These are phyloP conservation scores for Neotoma lepida DNA, from an alignment of 2,113 vertebrate genomes.

Conservation along the genomic window DNA sequence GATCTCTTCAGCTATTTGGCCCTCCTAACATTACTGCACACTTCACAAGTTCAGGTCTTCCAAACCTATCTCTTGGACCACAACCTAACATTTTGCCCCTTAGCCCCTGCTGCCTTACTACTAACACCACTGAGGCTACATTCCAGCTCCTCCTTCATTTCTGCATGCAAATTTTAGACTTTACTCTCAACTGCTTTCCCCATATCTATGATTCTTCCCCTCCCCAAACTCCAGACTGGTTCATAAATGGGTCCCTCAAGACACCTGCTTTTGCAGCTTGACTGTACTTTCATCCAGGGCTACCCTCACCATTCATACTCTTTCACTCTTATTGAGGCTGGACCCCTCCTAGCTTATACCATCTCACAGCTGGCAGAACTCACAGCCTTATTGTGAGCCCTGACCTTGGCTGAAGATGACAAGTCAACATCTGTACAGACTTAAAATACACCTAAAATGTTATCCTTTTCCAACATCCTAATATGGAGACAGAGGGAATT, in stretches of 20 bases:
- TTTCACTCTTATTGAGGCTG: not conserved
- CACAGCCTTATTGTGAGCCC: not conserved
- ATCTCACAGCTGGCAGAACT: not conserved
- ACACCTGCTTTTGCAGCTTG: not conserved
- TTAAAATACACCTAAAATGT: not conserved
- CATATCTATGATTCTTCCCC: not conserved
- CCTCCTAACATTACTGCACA: not conserved
- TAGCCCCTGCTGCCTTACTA: not conserved
- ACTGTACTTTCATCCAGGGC: not conserved
- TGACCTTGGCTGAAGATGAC: not conserved
- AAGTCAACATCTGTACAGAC: not conserved
- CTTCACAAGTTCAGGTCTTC: not conserved
- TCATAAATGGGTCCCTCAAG: not conserved
- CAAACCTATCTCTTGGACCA: not conserved
- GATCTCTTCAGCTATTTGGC: not conserved
- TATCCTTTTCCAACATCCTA: not conserved
- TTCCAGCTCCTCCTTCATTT: not conserved
- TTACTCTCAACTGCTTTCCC: not conserved
- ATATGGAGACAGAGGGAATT: not conserved
- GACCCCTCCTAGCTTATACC: not conserved
- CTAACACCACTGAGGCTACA: not conserved
- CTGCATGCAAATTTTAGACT: not conserved
- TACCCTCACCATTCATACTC: not conserved
- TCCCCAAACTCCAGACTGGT: not conserved
- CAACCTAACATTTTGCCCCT: not conserved